Conservation (phyloP, 2,888 invertebrate species). For the Tubulanus polymorphus region DNA sequence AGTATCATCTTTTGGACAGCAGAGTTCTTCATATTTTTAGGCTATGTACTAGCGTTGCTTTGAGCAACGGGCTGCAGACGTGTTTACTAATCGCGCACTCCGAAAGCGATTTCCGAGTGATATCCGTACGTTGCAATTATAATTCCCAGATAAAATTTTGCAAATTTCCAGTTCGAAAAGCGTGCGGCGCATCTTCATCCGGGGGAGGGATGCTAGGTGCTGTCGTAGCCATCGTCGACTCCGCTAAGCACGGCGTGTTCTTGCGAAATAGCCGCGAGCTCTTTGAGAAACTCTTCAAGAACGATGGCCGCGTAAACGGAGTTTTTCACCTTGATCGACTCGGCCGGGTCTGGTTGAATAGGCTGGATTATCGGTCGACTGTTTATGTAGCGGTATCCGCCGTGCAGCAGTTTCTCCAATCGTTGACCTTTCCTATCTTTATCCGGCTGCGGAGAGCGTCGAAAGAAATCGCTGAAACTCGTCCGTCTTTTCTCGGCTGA, state of each 20-base stretch:
- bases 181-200: too few relatives aligned
- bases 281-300: slow-evolving; percentile 92
- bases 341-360: slow-evolving; percentile 25
- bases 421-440: slow-evolving; percentile 17
- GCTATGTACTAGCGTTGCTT: too few relatives aligned
- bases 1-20: too few relatives aligned
- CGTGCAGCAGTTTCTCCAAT: slow-evolving; percentile 27
- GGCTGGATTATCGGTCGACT: slow-evolving; percentile 17
- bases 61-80: too few relatives aligned
- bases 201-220: slow-evolving; percentile 16
- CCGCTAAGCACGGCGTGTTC: slow-evolving; percentile 69
- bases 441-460: slow-evolving; percentile 20
- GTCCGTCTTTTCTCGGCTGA: slow-evolving; percentile 29
- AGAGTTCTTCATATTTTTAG: too few relatives aligned
- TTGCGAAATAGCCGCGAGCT: slow-evolving; percentile 87
- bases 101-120: too few relatives aligned
- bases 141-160: too few relatives aligned
- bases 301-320: slow-evolving; percentile 77
- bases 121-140: too few relatives aligned
- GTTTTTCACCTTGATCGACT: slow-evolving; percentile 50
- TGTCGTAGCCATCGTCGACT: slow-evolving; percentile 27
- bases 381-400: slow-evolving; percentile 37
- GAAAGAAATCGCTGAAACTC: slow-evolving; percentile 35
- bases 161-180: too few relatives aligned
- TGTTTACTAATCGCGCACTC: too few relatives aligned